These are phyloP conservation scores for Drosophila nigritarsus DNA, from an alignment of 2,888 invertebrate species.

Conservation along the genomic window DNA sequence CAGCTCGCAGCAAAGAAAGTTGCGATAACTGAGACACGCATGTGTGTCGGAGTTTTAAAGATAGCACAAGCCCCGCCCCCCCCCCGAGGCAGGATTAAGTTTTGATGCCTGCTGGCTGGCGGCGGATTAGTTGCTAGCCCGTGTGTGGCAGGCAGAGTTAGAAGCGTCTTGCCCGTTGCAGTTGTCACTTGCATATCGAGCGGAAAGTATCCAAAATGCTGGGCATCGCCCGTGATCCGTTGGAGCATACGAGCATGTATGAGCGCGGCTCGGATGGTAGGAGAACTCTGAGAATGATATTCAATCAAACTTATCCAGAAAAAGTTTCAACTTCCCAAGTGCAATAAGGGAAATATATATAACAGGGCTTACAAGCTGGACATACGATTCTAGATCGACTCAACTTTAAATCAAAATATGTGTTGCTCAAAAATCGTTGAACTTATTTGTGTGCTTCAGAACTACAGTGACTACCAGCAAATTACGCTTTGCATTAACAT, in stretches of 20 bases:
- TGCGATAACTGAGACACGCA: conserved; percentile 65
- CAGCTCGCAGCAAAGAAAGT: conserved; percentile 39
- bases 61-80: conserved; percentile 36
- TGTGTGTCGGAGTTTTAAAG: conserved; percentile 52
- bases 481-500: neutral
- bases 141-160: conserved; percentile 31
- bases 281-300: conserved; percentile 16
- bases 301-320: neutral
- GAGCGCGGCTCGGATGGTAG: conserved; percentile 84
- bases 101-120: conserved; percentile 24
- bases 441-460: neutral
- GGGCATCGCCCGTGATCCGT: conserved; percentile 85
- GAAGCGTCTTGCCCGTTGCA: too few relatives aligned
- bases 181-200: conserved; percentile 48
- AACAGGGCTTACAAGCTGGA: neutral
- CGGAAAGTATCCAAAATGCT: conserved; percentile 76
- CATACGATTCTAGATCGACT: neutral
- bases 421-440: neutral
- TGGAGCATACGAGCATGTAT: conserved; percentile 89
- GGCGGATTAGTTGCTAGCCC: conserved; percentile 53
- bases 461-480: neutral
- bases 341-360: too few relatives aligned
- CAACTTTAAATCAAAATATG: neutral
- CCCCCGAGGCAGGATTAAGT: conserved; percentile 48
- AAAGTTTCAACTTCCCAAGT: neutral